Conservation (phyloP, 2,888 invertebrate species). For the Epiperipatus broadwayi region DNA sequence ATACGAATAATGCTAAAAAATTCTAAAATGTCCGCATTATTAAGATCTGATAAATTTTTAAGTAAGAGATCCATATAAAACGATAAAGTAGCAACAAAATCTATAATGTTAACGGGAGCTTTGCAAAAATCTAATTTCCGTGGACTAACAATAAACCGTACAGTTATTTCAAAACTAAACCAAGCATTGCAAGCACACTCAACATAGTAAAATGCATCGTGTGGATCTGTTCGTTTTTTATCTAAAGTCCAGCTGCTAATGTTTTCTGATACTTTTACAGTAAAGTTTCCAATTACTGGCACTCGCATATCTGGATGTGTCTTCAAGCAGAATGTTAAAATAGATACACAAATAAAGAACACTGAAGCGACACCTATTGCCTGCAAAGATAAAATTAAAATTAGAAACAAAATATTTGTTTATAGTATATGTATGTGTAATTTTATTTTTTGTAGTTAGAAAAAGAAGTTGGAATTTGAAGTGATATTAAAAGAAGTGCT, state of each 20-base stretch:
- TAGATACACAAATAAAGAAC: constrained; percentile 98
- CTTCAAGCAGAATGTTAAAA: constrained; percentile 97
- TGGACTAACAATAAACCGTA: constrained; percentile 77
- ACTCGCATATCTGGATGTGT: constrained; percentile 91
- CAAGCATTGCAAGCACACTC: constrained; percentile 97
- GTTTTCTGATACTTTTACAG: constrained; percentile 53
- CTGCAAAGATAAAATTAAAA: no score
- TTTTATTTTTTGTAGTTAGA: no score
- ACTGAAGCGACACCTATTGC: constrained; percentile 93
- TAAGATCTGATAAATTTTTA: constrained; percentile 68
- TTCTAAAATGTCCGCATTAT: constrained; percentile 87
- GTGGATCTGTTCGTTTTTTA: constrained; percentile 72
- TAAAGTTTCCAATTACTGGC: constrained; percentile 60
- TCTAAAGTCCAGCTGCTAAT: constrained; percentile 63
- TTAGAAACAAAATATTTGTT: no score
- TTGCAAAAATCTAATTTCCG: constrained; percentile 84
- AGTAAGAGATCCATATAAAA: constrained; percentile 88
- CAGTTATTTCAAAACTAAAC: constrained; percentile 92
- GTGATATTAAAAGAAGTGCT: no score
- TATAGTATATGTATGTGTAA: no score
- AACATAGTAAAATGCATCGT: constrained; percentile 92
- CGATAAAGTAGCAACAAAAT: constrained; percentile 93
- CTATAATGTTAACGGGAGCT: constrained; percentile 92
- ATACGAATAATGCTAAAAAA: constrained; percentile 90
- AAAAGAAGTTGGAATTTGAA: no score